Evolutionary conservation across 1,140 invertebrate genomes (phyloP).

Genomic region (Drosophila fuyamai): DNA sequence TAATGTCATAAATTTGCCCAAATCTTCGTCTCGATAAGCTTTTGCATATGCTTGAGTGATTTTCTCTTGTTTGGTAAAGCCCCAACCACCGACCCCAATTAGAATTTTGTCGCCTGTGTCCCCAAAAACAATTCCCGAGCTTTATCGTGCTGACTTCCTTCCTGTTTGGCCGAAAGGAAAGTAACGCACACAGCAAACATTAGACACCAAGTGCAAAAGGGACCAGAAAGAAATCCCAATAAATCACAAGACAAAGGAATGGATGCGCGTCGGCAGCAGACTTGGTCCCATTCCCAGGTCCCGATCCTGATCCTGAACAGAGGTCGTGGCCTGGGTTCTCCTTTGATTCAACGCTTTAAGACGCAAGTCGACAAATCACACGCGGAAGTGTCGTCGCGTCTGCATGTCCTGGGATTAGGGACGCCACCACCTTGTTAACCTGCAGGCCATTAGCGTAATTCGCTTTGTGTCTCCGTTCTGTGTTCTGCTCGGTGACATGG

Average conservation of each 20-base stretch:
- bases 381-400: conserved; percentile 24
- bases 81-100: conserved; percentile 39
- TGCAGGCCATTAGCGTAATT: conserved; percentile 71
- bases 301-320: conserved; percentile 15
- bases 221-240: conserved; percentile 44
- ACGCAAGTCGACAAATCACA: conserved; percentile 54
- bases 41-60: conserved; percentile 46
- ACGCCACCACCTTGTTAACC: conserved; percentile 68
- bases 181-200: conserved; percentile 49
- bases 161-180: conserved; percentile 27
- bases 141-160: conserved; percentile 71
- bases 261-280: conserved; percentile 37
- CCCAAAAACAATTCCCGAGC: conserved; percentile 44
- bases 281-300: conserved; percentile 2
- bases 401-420: conserved; percentile 54
- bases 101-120: conserved; percentile 27
- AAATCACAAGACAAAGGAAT: conserved; percentile 54
- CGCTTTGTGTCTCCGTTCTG: conserved; percentile 57
- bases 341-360: conserved; percentile 34
- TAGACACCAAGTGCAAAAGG: conserved; percentile 29
- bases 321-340: background rate
- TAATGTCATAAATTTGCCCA: conserved; percentile 6
- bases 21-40: conserved; percentile 5
- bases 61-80: conserved; percentile 15
- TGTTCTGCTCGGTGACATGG: conserved; percentile 10